Evolutionary conservation across 2,888 invertebrate species (phyloP).

Genomic region (Chymomyza procnemis): DNA sequence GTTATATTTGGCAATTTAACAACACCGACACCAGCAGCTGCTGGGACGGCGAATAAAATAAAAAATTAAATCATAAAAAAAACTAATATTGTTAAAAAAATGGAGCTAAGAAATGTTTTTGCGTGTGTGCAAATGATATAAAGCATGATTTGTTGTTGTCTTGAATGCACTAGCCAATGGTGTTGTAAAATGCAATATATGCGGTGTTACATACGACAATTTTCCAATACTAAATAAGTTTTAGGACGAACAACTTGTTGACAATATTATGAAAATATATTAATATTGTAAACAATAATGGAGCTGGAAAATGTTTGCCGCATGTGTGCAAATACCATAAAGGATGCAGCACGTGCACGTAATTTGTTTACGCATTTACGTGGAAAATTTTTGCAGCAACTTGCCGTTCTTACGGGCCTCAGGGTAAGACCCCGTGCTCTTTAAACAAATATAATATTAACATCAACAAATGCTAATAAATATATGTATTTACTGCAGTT

Average conservation of each 20-base stretch:
- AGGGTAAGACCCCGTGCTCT: slow-evolving; percentile 27
- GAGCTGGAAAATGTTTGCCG: slow-evolving; percentile 44
- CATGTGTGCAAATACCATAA: slow-evolving; percentile 61
- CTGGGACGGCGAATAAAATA: neutral
- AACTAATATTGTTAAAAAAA: neutral
- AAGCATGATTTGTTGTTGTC: too few relatives aligned
- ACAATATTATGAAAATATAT: too few relatives aligned
- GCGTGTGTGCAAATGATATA: slow-evolving; percentile 60
- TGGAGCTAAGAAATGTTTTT: slow-evolving; percentile 38
- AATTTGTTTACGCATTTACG: slow-evolving; percentile 45
- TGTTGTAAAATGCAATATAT: too few relatives aligned
- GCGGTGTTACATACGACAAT: too few relatives aligned
- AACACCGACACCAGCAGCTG: neutral
- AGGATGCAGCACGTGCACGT: slow-evolving; percentile 42
- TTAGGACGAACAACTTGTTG: too few relatives aligned
- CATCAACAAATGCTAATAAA: neutral
- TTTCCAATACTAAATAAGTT: too few relatives aligned
- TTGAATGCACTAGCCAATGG: too few relatives aligned
- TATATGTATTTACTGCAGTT: slow-evolving; percentile 38
- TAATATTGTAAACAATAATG: too few relatives aligned
- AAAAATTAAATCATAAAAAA: neutral
- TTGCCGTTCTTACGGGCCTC: slow-evolving; percentile 55
- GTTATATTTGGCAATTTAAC: neutral
- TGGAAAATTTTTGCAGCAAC: slow-evolving; percentile 37
- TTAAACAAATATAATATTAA: neutral